phyloP scores from a whole-genome alignment of 2,113 vertebrate genomes.

The Cercopithecus mona region DNA sequence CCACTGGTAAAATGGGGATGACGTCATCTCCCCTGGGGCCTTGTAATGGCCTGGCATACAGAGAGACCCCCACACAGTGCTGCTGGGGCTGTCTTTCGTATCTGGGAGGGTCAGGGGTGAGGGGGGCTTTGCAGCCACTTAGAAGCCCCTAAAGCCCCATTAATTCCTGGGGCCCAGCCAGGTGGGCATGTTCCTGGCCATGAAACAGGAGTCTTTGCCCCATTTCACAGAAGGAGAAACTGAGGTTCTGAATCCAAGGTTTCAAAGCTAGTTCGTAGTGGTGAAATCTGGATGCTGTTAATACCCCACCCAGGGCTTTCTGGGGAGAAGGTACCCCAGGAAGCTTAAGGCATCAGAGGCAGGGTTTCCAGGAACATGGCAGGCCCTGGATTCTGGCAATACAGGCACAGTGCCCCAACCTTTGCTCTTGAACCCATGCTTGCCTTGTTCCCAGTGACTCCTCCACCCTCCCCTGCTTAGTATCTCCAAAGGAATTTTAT shows the following conservation, averaged over 20 bases:
- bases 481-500: not conserved
- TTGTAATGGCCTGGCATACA: not conserved
- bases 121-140: not conserved
- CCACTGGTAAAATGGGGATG: not conserved
- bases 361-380: not conserved
- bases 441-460: not conserved
- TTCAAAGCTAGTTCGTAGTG: not conserved
- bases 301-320: not conserved
- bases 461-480: not conserved
- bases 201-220: not conserved
- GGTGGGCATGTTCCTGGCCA: not conserved
- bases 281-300: not conserved
- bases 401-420: not conserved
- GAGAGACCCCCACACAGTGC: too few species aligned
- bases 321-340: not conserved
- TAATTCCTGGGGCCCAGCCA: not conserved
- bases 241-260: not conserved
- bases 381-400: not conserved
- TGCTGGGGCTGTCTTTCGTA: not conserved
- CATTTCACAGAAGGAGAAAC: not conserved
- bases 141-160: not conserved
- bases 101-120: not conserved
- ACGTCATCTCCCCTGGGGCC: rapidly evolving
- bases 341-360: not conserved
- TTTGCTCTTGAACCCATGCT: rapidly evolving